Evolutionary conservation across 2,888 invertebrate species (phyloP), one percentile per base, ranked within the genome.

Genomic region (Cataglyphis cursor): DNA sequence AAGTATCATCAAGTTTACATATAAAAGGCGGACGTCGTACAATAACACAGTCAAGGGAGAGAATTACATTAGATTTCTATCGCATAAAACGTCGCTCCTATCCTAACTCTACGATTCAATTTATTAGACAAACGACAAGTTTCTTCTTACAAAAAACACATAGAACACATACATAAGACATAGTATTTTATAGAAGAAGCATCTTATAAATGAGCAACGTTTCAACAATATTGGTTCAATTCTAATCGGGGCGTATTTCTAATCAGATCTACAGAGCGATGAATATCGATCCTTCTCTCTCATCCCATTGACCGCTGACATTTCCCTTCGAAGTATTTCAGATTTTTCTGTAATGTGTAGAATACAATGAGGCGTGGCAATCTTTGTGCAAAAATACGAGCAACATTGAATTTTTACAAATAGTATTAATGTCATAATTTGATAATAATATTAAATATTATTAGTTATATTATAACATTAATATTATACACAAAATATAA

Each of bases 281-380:
- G 38, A 9, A 10, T 64, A 48, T 59, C 48, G 66, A 72, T 86
- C 65, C 61, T 85, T 44, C 24, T 65, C 31, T 64, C 70, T 70
- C 38, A 18, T 44, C 59, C 44, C 38, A 15, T 61, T 44, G 44
- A 59, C 35, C 41, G 61, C 51, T 66, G 74, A 51, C 62, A 62
- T 59, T 65, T 78, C 38, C 48, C 10, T 68, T 61, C 44, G 74
- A 65, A 66, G 82, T 35, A 62, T 44, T 61, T 83, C 73, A 86
- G 65, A 65, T n/a, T 15, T 81, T 64, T 61, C 86, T 86, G 86
- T 38, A 86, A 86, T 65, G 64, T 66, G 65, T 41, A 82, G 28
- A 78, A 72, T 12, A 62, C 18, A 59, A 51, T 80, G 38, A 80
- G n/a, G 31, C 44, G 44, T 35, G 24, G 9, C 3, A 15, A n/a